Conservation (phyloP, 2,113 vertebrate genomes). For the Chauna torquata region DNA sequence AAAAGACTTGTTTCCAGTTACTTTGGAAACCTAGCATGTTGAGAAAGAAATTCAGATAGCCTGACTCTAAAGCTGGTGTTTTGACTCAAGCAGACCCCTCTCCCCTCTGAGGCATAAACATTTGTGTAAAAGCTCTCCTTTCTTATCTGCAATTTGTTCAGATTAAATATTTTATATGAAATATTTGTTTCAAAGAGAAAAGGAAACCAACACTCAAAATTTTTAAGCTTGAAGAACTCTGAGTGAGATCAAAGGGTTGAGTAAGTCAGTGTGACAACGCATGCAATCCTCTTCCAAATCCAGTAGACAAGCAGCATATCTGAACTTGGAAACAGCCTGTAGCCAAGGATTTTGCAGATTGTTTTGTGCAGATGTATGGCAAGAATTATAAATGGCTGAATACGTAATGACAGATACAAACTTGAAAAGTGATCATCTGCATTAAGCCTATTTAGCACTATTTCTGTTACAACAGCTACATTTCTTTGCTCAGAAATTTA, state of each 20-base stretch:
- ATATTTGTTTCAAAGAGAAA: background rate
- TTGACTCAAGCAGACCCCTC: background rate
- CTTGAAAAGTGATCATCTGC: background rate
- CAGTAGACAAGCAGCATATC: background rate
- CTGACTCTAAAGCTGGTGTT: background rate
- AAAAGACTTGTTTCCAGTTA: background rate
- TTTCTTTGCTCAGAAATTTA: background rate
- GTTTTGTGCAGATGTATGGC: background rate
- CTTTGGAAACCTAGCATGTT: background rate
- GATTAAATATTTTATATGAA: background rate
- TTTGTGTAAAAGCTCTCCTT: background rate
- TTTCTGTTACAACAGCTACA: background rate
- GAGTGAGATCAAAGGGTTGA: background rate
- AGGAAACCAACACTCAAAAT: background rate
- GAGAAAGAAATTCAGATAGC: background rate
- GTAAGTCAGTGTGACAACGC: background rate
- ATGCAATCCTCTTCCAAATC: background rate
- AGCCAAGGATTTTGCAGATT: slow-evolving; percentile 3
- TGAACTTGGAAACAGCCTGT: background rate
- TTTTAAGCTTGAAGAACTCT: background rate
- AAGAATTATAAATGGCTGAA: slow-evolving; percentile 29
- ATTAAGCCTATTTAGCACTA: background rate
- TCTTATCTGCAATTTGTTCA: background rate
- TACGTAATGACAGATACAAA: background rate
- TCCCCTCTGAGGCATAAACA: background rate